A percentile compares a stretch with the other conserved stretches of the same genome.
Evolutionary conservation across 1,140 invertebrate species (phyloP).

Genomic region (Penaeus indicus): DNA sequence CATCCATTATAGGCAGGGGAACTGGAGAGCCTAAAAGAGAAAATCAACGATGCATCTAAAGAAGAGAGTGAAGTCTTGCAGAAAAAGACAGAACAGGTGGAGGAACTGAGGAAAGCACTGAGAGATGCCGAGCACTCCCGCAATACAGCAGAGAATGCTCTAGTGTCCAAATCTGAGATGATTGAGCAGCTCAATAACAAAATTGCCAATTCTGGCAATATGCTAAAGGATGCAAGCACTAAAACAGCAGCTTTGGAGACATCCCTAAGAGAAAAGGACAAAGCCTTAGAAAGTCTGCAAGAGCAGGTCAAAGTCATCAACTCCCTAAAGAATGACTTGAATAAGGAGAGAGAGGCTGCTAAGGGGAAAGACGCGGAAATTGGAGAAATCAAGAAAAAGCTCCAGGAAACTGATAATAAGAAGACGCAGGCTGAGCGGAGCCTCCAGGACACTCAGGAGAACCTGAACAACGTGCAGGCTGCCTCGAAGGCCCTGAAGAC

Average conservation of each 20-base stretch:
- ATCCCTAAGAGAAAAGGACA: constrained; percentile 46
- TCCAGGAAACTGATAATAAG: constrained; percentile 41
- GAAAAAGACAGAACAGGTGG: constrained; percentile 62
- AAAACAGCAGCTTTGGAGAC: constrained; percentile 28
- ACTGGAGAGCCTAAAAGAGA: constrained; percentile 48
- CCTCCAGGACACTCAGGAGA: constrained; percentile 48
- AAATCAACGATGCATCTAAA: constrained; percentile 55
- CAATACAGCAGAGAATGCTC: constrained; percentile 47
- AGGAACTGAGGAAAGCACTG: constrained; percentile 52
- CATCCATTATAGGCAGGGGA: constrained; percentile 39
- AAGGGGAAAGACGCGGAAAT: constrained; percentile 44
- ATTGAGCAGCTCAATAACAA: constrained; percentile 56
- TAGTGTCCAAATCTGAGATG: constrained; percentile 26
- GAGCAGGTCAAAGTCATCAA: constrained; percentile 41
- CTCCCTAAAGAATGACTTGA: constrained; percentile 27
- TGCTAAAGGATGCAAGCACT: constrained; percentile 32
- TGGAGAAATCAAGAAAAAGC: constrained; percentile 38
- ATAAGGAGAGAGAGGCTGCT: constrained; percentile 27
- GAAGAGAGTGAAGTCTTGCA: constrained; percentile 62
- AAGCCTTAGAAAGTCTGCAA: constrained; percentile 31
- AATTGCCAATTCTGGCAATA: constrained; percentile 41
- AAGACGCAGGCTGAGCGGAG: constrained; percentile 38
- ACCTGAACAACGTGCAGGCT: constrained; percentile 34
- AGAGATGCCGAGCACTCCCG: constrained; percentile 46
- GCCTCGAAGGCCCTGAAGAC: constrained; percentile 42